phyloP scores from a whole-genome alignment of 2,797 vertebrate species.

The Mus minutoides region DNA sequence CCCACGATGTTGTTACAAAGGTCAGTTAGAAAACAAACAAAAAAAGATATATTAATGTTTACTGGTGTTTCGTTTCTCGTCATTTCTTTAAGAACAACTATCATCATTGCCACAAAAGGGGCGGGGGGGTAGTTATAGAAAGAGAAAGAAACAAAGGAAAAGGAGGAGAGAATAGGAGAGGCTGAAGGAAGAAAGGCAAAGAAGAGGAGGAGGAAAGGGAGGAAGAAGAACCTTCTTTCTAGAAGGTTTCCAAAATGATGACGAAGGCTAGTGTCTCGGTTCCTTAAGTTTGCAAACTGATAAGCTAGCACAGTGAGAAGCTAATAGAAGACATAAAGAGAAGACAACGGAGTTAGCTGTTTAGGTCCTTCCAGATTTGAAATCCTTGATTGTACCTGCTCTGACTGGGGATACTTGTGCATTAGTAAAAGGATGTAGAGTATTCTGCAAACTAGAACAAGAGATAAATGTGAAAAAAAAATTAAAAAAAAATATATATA shows the following conservation, averaged over 20 bases:
- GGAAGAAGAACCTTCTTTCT: not conserved
- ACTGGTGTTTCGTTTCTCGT: constrained; percentile 3
- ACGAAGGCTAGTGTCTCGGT: not conserved
- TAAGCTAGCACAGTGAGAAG: constrained; percentile 21
- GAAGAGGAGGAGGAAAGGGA: not conserved
- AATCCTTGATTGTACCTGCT: constrained; percentile 28
- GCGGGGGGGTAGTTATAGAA: not conserved
- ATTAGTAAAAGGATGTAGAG: not conserved
- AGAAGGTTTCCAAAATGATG: not conserved
- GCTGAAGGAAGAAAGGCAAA: not conserved
- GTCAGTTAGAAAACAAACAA: not conserved
- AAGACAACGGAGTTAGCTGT: not conserved
- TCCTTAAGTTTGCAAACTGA: not conserved
- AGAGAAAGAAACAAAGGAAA: not conserved
- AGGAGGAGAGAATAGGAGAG: not conserved
- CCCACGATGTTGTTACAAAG: not conserved
- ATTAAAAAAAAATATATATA: too few species aligned
- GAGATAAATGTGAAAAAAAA: not conserved
- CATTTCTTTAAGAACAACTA: not conserved
- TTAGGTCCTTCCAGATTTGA: not conserved
- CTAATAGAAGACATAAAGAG: not conserved
- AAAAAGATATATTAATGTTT: constrained; percentile 29
- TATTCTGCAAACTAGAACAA: not conserved
- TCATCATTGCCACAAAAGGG: not conserved
- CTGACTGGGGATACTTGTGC: not conserved